Evolutionary conservation across 2,888 invertebrate species (phyloP).

Genomic region (Sisyra nigra): DNA sequence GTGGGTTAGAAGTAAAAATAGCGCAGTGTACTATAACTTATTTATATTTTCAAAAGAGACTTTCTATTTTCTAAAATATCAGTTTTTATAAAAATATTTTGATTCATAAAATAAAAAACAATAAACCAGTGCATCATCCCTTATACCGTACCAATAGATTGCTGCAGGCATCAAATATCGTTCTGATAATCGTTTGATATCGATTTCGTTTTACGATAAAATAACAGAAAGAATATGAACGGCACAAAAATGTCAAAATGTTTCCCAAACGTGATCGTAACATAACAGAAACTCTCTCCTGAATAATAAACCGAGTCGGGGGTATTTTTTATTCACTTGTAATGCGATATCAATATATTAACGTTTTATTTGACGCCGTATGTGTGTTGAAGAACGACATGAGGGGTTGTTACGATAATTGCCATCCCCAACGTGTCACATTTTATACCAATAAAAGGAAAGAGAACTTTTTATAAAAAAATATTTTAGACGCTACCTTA

Average conservation of each 20-base stretch:
- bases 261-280: background rate
- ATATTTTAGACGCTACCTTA: background rate
- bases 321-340: conserved; percentile 30
- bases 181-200: conserved; percentile 2
- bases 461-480: too few relatives aligned
- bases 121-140: background rate
- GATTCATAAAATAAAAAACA: background rate
- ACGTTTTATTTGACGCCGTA: conserved; percentile 14
- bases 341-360: conserved; percentile 29
- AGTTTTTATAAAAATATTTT: background rate
- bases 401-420: too few relatives aligned
- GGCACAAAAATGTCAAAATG: conserved; percentile 6
- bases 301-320: conserved; percentile 14
- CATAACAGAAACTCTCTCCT: background rate
- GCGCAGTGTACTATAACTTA: background rate
- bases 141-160: background rate
- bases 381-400: too few relatives aligned
- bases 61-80: background rate
- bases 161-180: conserved; percentile 1
- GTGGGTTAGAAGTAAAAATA: background rate
- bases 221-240: conserved; percentile 6
- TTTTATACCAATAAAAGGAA: too few relatives aligned
- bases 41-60: background rate
- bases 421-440: too few relatives aligned
- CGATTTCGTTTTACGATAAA: conserved; percentile 5